These are phyloP conservation scores for Coelogynopora nodosa DNA, from an alignment of 2,888 invertebrate species.

Conservation along the genomic window DNA sequence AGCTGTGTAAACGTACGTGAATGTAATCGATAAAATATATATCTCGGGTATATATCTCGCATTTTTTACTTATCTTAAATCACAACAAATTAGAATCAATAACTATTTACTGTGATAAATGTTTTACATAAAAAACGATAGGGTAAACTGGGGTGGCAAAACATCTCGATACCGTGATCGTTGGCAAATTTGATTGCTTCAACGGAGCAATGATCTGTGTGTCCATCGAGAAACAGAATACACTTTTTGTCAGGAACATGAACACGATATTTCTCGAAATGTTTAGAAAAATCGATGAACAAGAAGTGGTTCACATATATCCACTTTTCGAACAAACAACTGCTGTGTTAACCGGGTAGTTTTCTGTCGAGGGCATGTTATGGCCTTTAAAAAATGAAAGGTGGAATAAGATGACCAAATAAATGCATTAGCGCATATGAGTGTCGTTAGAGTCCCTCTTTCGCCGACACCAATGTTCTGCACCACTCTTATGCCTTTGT, in stretches of 20 bases:
- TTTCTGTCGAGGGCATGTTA: neutral
- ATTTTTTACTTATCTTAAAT: too few species aligned
- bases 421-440: neutral
- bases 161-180: neutral
- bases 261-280: neutral
- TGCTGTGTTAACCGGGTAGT: neutral
- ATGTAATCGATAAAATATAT: too few species aligned
- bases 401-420: neutral
- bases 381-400: neutral
- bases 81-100: too few species aligned
- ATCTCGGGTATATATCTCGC: too few species aligned
- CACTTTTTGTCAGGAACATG: neutral
- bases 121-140: too few species aligned
- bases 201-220: neutral
- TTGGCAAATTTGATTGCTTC: neutral
- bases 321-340: neutral
- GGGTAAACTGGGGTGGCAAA: neutral
- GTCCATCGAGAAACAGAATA: neutral
- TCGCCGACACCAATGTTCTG: neutral
- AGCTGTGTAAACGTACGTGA: too few species aligned
- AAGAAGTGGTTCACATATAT: neutral
- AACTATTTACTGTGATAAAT: too few species aligned
- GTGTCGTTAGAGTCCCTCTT: neutral
- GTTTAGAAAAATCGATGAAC: neutral
- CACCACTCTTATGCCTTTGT: neutral